phyloP scores from a whole-genome alignment of 2,888 invertebrate genomes.

The Brassicogethes aeneus region DNA sequence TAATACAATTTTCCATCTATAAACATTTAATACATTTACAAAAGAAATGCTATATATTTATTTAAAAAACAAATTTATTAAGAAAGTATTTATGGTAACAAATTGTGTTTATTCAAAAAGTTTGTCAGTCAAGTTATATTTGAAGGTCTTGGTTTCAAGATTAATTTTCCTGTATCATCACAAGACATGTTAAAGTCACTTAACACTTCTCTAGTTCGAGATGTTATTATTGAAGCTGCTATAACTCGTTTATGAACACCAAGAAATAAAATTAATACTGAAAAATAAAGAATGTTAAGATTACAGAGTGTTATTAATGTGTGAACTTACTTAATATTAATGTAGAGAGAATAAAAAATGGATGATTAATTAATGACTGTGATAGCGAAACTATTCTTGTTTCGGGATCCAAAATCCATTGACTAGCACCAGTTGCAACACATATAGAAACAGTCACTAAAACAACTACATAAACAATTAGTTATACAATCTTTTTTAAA shows the following conservation, averaged over 20 bases:
- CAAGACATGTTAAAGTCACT: slow-evolving; percentile 98
- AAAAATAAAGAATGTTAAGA: slow-evolving; percentile 13
- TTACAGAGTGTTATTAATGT: neutral
- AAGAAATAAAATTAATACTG: slow-evolving; percentile 77
- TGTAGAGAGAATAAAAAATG: slow-evolving; percentile 86
- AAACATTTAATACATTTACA: too few species aligned
- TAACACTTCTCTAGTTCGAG: slow-evolving; percentile 80
- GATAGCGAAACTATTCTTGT: slow-evolving; percentile 86
- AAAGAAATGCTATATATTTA: too few species aligned
- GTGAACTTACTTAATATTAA: slow-evolving; percentile 62
- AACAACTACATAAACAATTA: slow-evolving; percentile 55
- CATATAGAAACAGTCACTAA: slow-evolving; percentile 79
- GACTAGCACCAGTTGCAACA: slow-evolving; percentile 90
- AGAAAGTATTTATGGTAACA: neutral
- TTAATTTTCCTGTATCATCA: slow-evolving; percentile 92
- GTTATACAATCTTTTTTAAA: slow-evolving; percentile 1
- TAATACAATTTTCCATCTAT: too few species aligned
- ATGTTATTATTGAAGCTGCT: slow-evolving; percentile 91
- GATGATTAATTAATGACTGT: slow-evolving; percentile 89
- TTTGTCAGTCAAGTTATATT: slow-evolving; percentile 39
- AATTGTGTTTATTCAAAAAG: neutral
- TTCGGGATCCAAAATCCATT: slow-evolving; percentile 91
- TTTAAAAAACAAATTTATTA: neutral
- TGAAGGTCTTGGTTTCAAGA: slow-evolving; percentile 78
- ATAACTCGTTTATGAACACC: slow-evolving; percentile 96